A percentile compares a stretch with the other conserved stretches of the same genome.
These are phyloP conservation scores for Rallus crepitans DNA, from an alignment of 2,797 vertebrate genomes.

Conservation along the genomic window DNA sequence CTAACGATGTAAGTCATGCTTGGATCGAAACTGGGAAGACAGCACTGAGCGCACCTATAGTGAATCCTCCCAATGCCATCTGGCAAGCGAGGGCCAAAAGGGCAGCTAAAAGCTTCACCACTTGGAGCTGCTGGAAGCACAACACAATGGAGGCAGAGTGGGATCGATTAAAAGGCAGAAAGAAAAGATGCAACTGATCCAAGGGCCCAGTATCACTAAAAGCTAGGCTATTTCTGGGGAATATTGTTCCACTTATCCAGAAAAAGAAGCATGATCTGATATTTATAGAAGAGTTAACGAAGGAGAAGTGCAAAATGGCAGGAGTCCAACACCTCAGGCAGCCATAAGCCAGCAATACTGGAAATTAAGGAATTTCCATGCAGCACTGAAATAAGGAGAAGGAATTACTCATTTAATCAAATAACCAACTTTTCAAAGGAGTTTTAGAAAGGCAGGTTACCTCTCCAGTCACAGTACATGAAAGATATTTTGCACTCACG, in stretches of 20 bases:
- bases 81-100: background rate
- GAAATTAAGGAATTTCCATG: background rate
- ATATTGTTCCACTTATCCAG: background rate
- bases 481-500: background rate
- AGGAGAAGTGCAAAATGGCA: background rate
- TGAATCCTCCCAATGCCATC: background rate
- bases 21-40: background rate
- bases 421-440: background rate
- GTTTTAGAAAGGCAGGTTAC: background rate
- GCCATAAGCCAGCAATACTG: background rate
- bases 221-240: background rate
- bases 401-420: background rate
- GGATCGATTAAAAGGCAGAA: background rate
- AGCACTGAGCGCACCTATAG: fast-evolving
- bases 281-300: background rate
- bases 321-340: background rate
- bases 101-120: background rate
- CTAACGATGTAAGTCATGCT: background rate
- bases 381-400: background rate
- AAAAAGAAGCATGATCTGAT: background rate
- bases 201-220: background rate
- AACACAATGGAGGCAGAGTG: background rate
- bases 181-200: background rate
- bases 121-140: background rate
- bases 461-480: background rate